Percentiles rank a stretch among this genome's conserved stretches.
phyloP scores from a whole-genome alignment of 2,888 invertebrate species.

The Aricia artaxerxes region DNA sequence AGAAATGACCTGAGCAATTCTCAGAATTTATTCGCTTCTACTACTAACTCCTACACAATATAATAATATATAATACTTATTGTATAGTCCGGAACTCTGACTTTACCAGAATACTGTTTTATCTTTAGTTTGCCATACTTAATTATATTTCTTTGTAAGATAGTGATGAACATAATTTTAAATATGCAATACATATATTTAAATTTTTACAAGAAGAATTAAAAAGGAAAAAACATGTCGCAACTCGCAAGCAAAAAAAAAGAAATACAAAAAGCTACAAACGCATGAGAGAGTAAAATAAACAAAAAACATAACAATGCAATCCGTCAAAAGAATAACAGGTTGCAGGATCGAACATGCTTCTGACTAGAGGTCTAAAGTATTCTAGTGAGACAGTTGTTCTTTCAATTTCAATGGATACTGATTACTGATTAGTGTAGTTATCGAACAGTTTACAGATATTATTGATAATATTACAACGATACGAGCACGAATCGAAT shows the following conservation, averaged over 20 bases:
- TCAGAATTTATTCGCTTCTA: too few species aligned
- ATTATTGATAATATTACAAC: not conserved
- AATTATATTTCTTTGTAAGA: too few species aligned
- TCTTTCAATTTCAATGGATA: not conserved
- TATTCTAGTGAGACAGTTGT: not conserved
- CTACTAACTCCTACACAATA: too few species aligned
- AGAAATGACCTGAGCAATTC: too few species aligned
- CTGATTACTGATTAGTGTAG: not conserved
- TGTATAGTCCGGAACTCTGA: too few species aligned
- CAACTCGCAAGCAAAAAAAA: not conserved
- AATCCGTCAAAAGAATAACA: constrained; percentile 17
- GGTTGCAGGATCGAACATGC: constrained; percentile 9
- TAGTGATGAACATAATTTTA: too few species aligned
- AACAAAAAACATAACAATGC: constrained; percentile 8
- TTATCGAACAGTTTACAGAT: constrained; percentile 5
- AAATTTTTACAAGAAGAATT: not conserved
- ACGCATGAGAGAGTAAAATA: not conserved
- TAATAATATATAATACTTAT: too few species aligned
- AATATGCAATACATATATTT: too few species aligned
- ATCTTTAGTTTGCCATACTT: too few species aligned
- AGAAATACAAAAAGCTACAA: not conserved
- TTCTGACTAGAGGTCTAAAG: not conserved
- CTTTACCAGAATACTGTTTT: too few species aligned
- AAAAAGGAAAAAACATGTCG: not conserved
- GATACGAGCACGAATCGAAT: not conserved